These are phyloP conservation scores for Rhorus exstirpatorius DNA, from an alignment of 2,888 invertebrate species.

Conservation along the genomic window DNA sequence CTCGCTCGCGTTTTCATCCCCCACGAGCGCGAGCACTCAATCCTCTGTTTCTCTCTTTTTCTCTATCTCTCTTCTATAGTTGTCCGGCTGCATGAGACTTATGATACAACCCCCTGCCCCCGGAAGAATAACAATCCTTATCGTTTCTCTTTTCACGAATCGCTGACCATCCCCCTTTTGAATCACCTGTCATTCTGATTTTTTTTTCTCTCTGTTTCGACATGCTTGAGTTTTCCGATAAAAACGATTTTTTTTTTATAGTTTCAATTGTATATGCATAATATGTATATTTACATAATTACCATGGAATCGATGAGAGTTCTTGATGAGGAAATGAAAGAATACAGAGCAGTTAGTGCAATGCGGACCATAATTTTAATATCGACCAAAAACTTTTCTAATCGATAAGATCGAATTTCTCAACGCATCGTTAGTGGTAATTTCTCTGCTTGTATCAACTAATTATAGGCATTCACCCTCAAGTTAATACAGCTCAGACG, in stretches of 20 bases:
- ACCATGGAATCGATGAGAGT: conserved; percentile 15
- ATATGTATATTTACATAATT: too few relatives aligned
- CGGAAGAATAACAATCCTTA: conserved; percentile 27
- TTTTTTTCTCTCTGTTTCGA: conserved; percentile 50
- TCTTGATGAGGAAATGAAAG: conserved; percentile 17
- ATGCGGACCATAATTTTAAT: too few relatives aligned
- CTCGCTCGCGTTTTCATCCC: conserved; percentile 37
- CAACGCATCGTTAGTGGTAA: too few relatives aligned
- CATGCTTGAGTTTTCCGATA: conserved; percentile 33
- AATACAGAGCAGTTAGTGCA: too few relatives aligned
- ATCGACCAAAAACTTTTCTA: too few relatives aligned
- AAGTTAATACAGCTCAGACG: too few relatives aligned
- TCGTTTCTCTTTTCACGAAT: conserved; percentile 12
- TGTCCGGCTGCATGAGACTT: conserved; percentile 40
- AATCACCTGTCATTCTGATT: background rate
- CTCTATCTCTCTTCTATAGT: conserved; percentile 6
- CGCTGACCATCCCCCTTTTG: conserved; percentile 17
- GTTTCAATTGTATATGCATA: conserved; percentile 27
- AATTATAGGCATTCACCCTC: too few relatives aligned
- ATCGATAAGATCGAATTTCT: too few relatives aligned
- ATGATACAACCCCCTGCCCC: conserved; percentile 33
- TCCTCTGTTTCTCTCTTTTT: conserved; percentile 5
- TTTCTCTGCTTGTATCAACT: too few relatives aligned
- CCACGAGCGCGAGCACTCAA: background rate
- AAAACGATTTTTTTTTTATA: conserved; percentile 35